Base-by-base conservation (phyloP, 2,797 vertebrate genomes). In the Aphelocoma californica region DNA sequence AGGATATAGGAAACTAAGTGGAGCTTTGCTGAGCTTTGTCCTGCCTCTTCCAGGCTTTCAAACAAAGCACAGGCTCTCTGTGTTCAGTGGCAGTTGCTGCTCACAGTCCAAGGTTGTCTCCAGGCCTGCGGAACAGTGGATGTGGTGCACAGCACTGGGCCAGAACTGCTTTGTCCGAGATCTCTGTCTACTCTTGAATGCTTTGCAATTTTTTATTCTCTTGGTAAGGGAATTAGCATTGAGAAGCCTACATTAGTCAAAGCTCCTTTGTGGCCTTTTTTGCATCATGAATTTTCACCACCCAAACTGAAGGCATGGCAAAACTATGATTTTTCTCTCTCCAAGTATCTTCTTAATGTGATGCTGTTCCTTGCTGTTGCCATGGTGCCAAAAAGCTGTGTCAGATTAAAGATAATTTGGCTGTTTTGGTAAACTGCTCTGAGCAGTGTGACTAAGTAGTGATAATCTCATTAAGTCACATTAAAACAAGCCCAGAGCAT, bases 321-420 rank as follows among this genome's bases (percentile, higher is more conserved):
- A 40, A 93, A 29, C 88, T 56, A 18, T 38, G 47, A n/a, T 86
- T 86, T 94, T 91, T 81, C 42, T 69, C 31, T 88, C 47, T 16
- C 24, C 36, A 48, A 53, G 44, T 42, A 38, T 32, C 42, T 86
- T 88, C 47, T 69, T 67, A 34, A 64, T 62, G 56, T 71, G 70
- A 77, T 69, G 62, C 75, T 71, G 31, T 95, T 97, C 86, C 89
- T 86, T 64, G 77, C 75, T 64, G 54, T 96, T 97, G 85, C 93
- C 75, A 77, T 92, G 88, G 96, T 69, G 61, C 23, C 6, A 44
- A 81, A 77, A 77, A 83, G 48, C 83, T 82, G 15, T 88, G 58
- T 96, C 91, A 79, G 93, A 85, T 93, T 87, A 95, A 95, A 92
- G 95, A 74, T 96, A 96, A 96, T 93, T 94, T 86, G 90, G 65